Conservation (phyloP, 1,140 invertebrate genomes). For the Hypsibius dujardini region DNA sequence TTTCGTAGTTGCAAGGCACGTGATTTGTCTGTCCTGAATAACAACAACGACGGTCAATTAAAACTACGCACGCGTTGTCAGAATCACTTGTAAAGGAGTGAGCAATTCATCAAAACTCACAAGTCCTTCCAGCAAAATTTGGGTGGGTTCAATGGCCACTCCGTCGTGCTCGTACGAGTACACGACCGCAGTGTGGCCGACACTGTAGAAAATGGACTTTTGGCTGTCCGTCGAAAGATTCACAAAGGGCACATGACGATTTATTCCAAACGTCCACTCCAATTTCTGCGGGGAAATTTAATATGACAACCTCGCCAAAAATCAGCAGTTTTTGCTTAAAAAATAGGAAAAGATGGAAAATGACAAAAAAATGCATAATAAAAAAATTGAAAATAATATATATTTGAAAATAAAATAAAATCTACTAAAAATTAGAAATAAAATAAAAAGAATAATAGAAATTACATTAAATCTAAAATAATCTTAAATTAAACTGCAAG, state of each 20-base stretch:
- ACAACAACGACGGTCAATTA: not conserved
- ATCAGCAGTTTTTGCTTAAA: too few relatives aligned
- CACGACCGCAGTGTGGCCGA: not conserved
- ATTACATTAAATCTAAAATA: too few relatives aligned
- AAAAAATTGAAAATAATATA: slow-evolving; percentile 2
- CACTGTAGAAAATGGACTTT: not conserved
- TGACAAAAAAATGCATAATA: not conserved
- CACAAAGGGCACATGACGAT: not conserved
- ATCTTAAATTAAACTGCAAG: too few relatives aligned
- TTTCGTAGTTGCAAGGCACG: not conserved
- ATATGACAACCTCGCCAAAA: too few relatives aligned
- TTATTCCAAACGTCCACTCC: slow-evolving; percentile 1
- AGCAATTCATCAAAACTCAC: not conserved
- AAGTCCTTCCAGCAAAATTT: not conserved
- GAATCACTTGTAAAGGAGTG: not conserved
- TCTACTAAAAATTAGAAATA: too few relatives aligned
- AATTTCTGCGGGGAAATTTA: too few relatives aligned
- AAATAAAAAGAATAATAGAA: too few relatives aligned
- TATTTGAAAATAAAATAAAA: too few relatives aligned
- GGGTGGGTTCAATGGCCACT: not conserved
- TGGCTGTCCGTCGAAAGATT: not conserved
- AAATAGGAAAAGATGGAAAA: too few relatives aligned
- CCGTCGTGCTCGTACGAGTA: not conserved
- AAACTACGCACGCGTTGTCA: not conserved
- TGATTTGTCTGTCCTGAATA: slow-evolving; percentile 6